phyloP scores from a whole-genome alignment of 2,113 vertebrate species.

The Sus scrofa region DNA sequence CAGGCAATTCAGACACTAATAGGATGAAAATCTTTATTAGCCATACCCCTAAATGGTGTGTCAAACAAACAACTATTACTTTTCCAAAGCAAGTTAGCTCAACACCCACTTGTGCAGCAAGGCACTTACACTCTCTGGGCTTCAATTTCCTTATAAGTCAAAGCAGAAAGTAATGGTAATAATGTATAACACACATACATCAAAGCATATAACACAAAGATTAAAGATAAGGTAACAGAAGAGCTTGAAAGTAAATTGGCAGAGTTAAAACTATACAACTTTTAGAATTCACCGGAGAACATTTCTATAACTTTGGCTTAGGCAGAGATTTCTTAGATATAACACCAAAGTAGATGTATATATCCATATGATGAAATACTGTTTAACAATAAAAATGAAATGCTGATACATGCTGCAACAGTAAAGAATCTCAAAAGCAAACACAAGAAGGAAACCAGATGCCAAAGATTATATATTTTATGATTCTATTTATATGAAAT shows the following conservation, averaged over 20 bases:
- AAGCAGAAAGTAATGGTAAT: neutral
- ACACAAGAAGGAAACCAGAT: conserved; percentile 8
- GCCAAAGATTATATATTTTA: neutral
- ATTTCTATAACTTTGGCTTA: neutral
- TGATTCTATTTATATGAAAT: neutral
- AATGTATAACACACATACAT: neutral
- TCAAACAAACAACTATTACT: conserved; percentile 20
- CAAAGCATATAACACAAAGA: neutral
- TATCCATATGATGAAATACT: neutral
- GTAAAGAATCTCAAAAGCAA: neutral
- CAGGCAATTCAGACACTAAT: neutral
- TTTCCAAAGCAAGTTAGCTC: conserved; percentile 11
- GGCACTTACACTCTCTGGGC: neutral
- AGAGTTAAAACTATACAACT: neutral
- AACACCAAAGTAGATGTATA: neutral
- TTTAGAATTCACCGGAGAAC: conserved; percentile 6
- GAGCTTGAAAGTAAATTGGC: neutral
- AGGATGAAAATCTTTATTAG: neutral
- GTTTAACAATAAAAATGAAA: neutral
- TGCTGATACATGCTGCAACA: neutral
- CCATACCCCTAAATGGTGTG: neutral
- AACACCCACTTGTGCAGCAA: neutral
- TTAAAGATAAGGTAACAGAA: conserved; percentile 11
- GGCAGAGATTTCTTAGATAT: conserved; percentile 17
- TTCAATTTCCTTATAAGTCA: conserved; percentile 39